Percentiles rank a stretch among this genome's conserved stretches.
Evolutionary conservation across 1,140 invertebrate genomes (phyloP).

Genomic region (Polypedilum pembai): DNA sequence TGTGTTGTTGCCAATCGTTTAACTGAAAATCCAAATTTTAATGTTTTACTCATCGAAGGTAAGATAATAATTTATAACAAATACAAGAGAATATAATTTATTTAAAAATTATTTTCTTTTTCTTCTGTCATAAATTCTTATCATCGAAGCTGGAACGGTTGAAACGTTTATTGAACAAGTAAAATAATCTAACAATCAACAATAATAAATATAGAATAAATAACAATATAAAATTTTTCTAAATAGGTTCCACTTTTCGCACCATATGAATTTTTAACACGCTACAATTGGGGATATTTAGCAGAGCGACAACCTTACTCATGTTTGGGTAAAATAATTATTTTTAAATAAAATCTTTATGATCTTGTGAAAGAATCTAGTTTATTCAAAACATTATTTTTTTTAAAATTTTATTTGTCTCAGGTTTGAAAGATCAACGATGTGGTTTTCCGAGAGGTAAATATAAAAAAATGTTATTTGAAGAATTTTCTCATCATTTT

Average conservation of each 20-base stretch:
- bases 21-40: conserved; percentile 49
- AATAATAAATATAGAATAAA: too few relatives aligned
- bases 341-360: not conserved
- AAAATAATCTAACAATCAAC: too few relatives aligned
- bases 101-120: too few relatives aligned
- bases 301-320: conserved; percentile 55
- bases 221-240: too few relatives aligned
- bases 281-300: conserved; percentile 61
- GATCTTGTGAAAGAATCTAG: conserved; percentile 19
- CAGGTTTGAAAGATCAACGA: conserved; percentile 47
- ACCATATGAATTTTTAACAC: conserved; percentile 48
- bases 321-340: conserved; percentile 44
- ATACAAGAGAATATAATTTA: too few relatives aligned
- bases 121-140: too few relatives aligned
- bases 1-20: conserved; percentile 48
- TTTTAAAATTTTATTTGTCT: not conserved
- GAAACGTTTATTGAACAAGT: conserved; percentile 61
- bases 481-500: not conserved
- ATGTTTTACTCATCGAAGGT: conserved; percentile 53
- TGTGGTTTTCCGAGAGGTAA: conserved; percentile 51
- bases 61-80: too few relatives aligned
- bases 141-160: conserved; percentile 53
- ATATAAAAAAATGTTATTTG: not conserved
- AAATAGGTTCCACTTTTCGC: conserved; percentile 48
- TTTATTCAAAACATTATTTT: conserved; percentile 32